A percentile compares a stretch with the other conserved stretches of the same genome.
These are phyloP conservation scores for Gallinago media DNA, from an alignment of 2,113 vertebrate species.

Conservation along the genomic window DNA sequence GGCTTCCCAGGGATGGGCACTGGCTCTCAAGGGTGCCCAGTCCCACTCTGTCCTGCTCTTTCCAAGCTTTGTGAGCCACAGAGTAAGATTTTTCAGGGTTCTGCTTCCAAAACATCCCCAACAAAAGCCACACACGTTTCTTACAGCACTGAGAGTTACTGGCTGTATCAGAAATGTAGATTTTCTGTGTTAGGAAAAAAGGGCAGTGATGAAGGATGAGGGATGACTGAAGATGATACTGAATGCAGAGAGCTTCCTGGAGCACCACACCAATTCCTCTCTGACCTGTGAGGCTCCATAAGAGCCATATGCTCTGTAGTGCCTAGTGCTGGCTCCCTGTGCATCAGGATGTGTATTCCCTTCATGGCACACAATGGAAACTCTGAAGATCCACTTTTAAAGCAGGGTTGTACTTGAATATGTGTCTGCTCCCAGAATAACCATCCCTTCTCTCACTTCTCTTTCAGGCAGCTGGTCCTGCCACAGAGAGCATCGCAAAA, in stretches of 20 bases:
- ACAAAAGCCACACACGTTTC: rapidly evolving
- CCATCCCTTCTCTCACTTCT: not conserved
- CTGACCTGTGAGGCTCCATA: not conserved
- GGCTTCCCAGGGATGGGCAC: no score
- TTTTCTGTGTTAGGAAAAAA: not conserved
- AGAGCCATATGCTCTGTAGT: not conserved
- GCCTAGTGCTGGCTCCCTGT: not conserved
- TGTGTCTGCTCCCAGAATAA: not conserved
- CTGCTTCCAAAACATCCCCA: not conserved
- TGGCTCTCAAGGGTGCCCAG: not conserved
- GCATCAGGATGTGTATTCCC: not conserved
- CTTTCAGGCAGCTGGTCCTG: conserved; percentile 32
- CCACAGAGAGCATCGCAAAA: not conserved
- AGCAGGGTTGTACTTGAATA: not conserved
- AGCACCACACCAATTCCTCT: not conserved
- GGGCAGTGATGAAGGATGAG: not conserved
- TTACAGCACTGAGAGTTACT: not conserved
- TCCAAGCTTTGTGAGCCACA: not conserved
- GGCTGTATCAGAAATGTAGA: not conserved
- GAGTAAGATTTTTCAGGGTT: not conserved
- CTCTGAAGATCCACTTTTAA: not conserved
- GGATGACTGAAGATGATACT: not conserved
- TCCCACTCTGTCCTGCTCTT: not conserved
- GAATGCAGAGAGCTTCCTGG: not conserved
- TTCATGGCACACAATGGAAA: not conserved